Base-by-base conservation (phyloP, 1,140 invertebrate genomes). In the Drosophila willistoni region DNA sequence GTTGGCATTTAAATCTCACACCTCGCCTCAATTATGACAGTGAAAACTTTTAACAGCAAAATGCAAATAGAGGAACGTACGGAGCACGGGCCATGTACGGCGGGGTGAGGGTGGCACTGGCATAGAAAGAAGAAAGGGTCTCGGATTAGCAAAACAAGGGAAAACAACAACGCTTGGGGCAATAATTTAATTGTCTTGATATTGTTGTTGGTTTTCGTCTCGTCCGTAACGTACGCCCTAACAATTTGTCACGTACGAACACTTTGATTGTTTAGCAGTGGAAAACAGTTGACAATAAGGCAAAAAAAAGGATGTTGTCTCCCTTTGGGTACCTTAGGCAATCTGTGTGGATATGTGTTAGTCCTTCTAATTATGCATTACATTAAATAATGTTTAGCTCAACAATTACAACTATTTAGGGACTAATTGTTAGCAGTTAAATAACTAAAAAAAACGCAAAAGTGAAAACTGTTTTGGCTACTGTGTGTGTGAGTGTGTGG, bases 201-300 rank as follows among this genome's bases (percentile, higher is more conserved):
- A 7, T 67, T 65, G 41, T 64, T 71, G 66, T 64, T 64, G 66
- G 33, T 60, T 66, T 47, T 42, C 29, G 39, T 62, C 63, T 51
- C 69, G 71, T 65, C 67, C 69, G 68, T 90, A 90, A 90, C 87
- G 67, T 81, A 80, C 72, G 78, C 87, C 84, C 81, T 55, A 90
- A 78, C 87, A 90, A 90, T 90, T 90, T 90, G 87, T 90, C 87
- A 90, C 87, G 87, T 90, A 90, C 82, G 76, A 90, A 60, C 79
- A 90, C 81, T 90, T 87, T 90, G 74, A 83, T 82, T 87, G 83
- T 77, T 86, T 87, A 65, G 73, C 14, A 42, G 47, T 56, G 55
- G 51, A 51, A 61, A 47, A 44, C 33, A 61, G 64, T 64, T 64
- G 47, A 3, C 22, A 25, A 25, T 25, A 25, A 25, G 22, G 22